These are phyloP conservation scores for Aricia artaxerxes DNA, from an alignment of 2,888 invertebrate genomes.

Conservation along the genomic window DNA sequence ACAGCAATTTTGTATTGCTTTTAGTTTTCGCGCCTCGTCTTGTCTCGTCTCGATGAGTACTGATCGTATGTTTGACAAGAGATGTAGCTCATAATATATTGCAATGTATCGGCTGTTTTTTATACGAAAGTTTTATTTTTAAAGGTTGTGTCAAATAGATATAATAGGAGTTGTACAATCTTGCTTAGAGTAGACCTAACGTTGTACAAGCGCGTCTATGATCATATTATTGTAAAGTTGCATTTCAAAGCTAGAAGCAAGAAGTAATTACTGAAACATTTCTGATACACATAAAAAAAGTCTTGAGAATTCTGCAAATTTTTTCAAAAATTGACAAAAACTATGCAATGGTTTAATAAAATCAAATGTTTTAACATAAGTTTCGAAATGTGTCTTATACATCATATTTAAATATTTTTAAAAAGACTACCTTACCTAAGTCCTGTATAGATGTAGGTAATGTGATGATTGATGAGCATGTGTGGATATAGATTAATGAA, in stretches of 20 bases:
- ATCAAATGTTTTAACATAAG: too few species aligned
- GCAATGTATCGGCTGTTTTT: slow-evolving; percentile 28
- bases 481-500: background rate
- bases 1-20: too few species aligned
- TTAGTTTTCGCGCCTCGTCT: background rate
- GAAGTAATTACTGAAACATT: too few species aligned
- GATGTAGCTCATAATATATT: slow-evolving; percentile 4
- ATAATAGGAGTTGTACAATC: slow-evolving; percentile 23
- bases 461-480: background rate
- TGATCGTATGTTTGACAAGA: background rate
- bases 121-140: slow-evolving; percentile 25
- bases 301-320: background rate
- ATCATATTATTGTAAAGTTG: slow-evolving; percentile 12
- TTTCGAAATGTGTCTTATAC: too few species aligned
- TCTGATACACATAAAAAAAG: too few species aligned
- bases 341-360: too few species aligned
- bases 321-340: background rate
- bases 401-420: too few species aligned
- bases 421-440: too few species aligned
- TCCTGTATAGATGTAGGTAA: background rate
- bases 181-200: slow-evolving; percentile 21
- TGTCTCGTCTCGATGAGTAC: background rate
- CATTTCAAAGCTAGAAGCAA: background rate
- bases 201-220: background rate
- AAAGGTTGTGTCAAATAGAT: slow-evolving; percentile 29